These are phyloP conservation scores for Drosophila hamatofila DNA, from an alignment of 2,888 invertebrate genomes.

Conservation along the genomic window DNA sequence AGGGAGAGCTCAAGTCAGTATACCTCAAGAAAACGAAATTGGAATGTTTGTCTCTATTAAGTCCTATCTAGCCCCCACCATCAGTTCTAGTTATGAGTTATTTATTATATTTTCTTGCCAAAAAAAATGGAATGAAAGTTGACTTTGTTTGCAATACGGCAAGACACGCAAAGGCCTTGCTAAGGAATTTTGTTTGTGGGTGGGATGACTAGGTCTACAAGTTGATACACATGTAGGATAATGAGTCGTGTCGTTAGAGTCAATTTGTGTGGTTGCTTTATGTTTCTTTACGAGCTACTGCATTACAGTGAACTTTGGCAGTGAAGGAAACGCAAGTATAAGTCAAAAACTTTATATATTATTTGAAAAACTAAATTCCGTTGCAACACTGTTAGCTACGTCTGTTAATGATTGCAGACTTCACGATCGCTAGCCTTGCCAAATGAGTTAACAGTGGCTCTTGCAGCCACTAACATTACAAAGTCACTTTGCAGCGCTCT, in stretches of 20 bases:
- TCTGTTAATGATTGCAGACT: neutral
- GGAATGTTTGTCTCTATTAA: slow-evolving; percentile 32
- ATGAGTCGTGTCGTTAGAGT: slow-evolving; percentile 70
- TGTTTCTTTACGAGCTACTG: slow-evolving; percentile 18
- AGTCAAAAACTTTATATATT: too few species aligned
- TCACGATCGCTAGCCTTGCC: neutral
- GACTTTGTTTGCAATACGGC: slow-evolving; percentile 52
- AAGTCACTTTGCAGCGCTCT: neutral
- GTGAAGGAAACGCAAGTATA: neutral
- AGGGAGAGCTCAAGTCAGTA: slow-evolving; percentile 1
- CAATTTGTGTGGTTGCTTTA: slow-evolving; percentile 72
- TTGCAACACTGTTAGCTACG: neutral
- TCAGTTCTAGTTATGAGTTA: slow-evolving; percentile 64
- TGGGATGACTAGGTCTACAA: slow-evolving; percentile 42
- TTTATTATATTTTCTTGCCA: slow-evolving; percentile 61
- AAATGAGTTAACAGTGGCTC: neutral
- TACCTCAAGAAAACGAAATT: slow-evolving; percentile 20
- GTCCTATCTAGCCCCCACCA: neutral
- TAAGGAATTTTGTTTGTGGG: slow-evolving; percentile 43
- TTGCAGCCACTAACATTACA: neutral
- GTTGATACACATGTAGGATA: slow-evolving; percentile 61
- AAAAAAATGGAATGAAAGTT: slow-evolving; percentile 32
- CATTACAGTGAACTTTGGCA: slow-evolving; percentile 33
- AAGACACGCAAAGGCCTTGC: slow-evolving; percentile 61
- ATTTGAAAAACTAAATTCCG: neutral